Evolutionary conservation across 2,888 invertebrate species (phyloP).

Genomic region (Cryptus viduatorius): DNA sequence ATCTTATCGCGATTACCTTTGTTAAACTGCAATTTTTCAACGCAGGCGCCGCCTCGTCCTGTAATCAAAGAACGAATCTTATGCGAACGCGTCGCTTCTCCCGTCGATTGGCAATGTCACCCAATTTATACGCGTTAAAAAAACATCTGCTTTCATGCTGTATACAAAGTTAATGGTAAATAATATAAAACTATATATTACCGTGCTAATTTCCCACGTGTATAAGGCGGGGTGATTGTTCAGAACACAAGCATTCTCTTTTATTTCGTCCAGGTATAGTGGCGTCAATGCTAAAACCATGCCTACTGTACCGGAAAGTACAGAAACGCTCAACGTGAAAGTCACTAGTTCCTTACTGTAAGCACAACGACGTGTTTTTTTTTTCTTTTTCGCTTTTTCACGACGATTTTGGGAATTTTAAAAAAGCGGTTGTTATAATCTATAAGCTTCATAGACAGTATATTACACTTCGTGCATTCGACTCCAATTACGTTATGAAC

Average conservation of each 20-base stretch:
- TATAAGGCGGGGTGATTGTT: slow-evolving; percentile 55
- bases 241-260: slow-evolving; percentile 65
- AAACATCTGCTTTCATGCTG: slow-evolving; percentile 18
- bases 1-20: slow-evolving; percentile 52
- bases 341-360: slow-evolving; percentile 68
- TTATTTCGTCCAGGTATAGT: slow-evolving; percentile 56
- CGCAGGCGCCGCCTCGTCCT: slow-evolving; percentile 38
- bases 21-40: slow-evolving; percentile 55
- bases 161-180: slow-evolving; percentile 8
- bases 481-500: neutral
- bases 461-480: neutral
- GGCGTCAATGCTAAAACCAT: slow-evolving; percentile 66
- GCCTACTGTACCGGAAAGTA: slow-evolving; percentile 62
- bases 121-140: neutral
- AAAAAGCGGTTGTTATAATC: neutral
- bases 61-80: slow-evolving; percentile 18
- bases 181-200: slow-evolving; percentile 61
- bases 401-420: neutral
- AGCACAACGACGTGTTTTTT: slow-evolving; percentile 49
- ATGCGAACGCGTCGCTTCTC: neutral
- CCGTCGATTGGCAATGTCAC: neutral
- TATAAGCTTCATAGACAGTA: neutral
- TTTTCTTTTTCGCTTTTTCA: slow-evolving; percentile 13
- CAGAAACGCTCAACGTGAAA: slow-evolving; percentile 67
- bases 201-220: slow-evolving; percentile 66